phyloP scores from a whole-genome alignment of 2,888 invertebrate genomes.

The Xestia sexstrigata region DNA sequence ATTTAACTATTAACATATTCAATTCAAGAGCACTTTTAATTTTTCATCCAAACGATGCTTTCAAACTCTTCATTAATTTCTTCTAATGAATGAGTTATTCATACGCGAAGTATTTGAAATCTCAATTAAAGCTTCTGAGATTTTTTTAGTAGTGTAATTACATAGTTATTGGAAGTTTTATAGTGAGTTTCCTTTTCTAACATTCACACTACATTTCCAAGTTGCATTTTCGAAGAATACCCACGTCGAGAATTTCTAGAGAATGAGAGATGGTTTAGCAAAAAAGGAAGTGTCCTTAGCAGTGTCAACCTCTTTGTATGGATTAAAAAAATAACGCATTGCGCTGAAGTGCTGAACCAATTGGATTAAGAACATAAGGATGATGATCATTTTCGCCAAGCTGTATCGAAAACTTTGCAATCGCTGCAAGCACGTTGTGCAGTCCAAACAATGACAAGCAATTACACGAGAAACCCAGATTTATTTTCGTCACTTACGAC shows the following conservation, averaged over 20 bases:
- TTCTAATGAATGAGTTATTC: slow-evolving; percentile 8
- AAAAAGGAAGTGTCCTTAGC: background rate
- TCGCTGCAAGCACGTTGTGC: background rate
- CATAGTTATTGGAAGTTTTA: background rate
- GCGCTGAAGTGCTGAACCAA: background rate
- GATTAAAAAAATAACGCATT: background rate
- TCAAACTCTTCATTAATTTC: slow-evolving; percentile 10
- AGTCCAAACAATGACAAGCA: slow-evolving; percentile 38
- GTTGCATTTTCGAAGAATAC: background rate
- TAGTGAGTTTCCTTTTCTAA: slow-evolving; percentile 1
- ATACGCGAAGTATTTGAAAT: slow-evolving; percentile 3
- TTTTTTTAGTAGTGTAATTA: slow-evolving; percentile 10
- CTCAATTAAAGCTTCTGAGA: slow-evolving; percentile 18
- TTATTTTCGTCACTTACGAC: slow-evolving; percentile 58
- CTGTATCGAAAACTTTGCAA: background rate
- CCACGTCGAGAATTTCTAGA: background rate
- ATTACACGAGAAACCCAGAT: slow-evolving; percentile 39
- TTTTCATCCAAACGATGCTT: background rate
- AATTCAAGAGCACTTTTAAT: background rate
- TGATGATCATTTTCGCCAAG: background rate
- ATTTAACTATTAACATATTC: background rate
- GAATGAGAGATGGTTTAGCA: background rate
- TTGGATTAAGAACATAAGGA: background rate
- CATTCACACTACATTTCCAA: background rate
- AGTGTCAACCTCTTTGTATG: background rate